These are phyloP conservation scores for Battus philenor DNA, from an alignment of 1,140 invertebrate genomes.

Conservation along the genomic window DNA sequence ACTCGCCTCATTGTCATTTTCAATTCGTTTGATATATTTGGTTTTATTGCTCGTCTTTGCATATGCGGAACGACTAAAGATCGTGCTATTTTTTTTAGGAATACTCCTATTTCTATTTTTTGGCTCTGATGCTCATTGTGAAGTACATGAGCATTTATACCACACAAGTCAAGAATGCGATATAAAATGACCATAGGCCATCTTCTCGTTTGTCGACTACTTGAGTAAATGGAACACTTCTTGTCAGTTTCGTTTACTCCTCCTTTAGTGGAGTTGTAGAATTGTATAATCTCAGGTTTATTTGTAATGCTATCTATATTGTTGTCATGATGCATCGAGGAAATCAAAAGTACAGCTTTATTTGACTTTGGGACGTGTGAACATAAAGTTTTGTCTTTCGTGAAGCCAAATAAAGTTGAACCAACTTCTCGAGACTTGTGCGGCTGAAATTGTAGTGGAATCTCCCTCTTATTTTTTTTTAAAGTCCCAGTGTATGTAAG, in stretches of 20 bases:
- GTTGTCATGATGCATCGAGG: slow-evolving; percentile 34
- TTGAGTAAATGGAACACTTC: slow-evolving; percentile 52
- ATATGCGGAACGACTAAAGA: too few relatives aligned
- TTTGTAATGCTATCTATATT: slow-evolving; percentile 28
- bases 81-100: too few relatives aligned
- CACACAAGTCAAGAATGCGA: too few relatives aligned
- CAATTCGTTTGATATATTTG: too few relatives aligned
- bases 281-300: slow-evolving; percentile 56
- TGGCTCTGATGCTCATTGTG: too few relatives aligned
- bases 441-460: slow-evolving; percentile 38
- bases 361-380: slow-evolving; percentile 37
- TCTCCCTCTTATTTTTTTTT: slow-evolving; percentile 43
- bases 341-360: slow-evolving; percentile 37
- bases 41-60: too few relatives aligned
- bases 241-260: slow-evolving; percentile 59
- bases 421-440: slow-evolving; percentile 27
- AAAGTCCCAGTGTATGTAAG: slow-evolving; percentile 42
- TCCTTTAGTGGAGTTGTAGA: slow-evolving; percentile 63
- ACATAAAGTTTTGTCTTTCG: slow-evolving; percentile 32
- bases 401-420: slow-evolving; percentile 39
- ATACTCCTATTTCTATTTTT: too few relatives aligned
- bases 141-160: too few relatives aligned
- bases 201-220: too few relatives aligned
- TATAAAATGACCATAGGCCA: too few relatives aligned
- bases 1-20: too few relatives aligned